Evolutionary conservation across 1,140 invertebrate species (phyloP).

Genomic region (Drosophila prosaltans): DNA sequence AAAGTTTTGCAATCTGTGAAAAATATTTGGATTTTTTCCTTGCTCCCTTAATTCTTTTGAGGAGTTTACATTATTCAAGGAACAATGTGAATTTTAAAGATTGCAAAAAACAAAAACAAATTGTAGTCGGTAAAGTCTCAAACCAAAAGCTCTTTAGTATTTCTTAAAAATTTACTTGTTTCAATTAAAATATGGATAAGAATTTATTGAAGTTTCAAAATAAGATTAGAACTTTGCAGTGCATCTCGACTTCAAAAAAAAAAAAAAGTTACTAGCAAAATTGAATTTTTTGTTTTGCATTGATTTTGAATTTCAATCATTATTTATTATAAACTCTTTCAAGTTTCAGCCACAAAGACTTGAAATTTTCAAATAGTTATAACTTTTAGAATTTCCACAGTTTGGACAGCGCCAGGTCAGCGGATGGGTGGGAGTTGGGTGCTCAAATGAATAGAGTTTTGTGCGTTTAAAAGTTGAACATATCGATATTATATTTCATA

Average conservation of each 20-base stretch:
- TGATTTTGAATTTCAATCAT: neutral
- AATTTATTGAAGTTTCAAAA: neutral
- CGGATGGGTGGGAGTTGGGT: neutral
- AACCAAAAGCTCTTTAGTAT: no score
- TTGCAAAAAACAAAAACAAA: no score
- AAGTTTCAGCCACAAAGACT: constrained; percentile 4
- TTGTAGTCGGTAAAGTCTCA: no score
- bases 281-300: neutral
- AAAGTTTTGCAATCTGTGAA: no score
- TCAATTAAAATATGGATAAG: no score
- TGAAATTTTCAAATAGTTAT: constrained; percentile 2
- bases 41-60: no score
- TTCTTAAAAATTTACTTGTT: no score
- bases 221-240: neutral
- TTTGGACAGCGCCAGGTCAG: constrained; percentile 22
- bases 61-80: no score
- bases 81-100: no score
- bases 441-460: constrained; percentile 13
- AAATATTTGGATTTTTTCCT: no score
- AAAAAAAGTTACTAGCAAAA: neutral
- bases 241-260: neutral
- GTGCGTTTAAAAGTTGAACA: constrained; percentile 56
- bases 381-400: constrained; percentile 11
- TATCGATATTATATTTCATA: constrained; percentile 73
- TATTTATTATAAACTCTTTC: neutral